Evolutionary conservation across 2,797 vertebrate genomes (phyloP), one percentile per base, ranked within the genome.

Genomic region (Tiaroga cobitis): DNA sequence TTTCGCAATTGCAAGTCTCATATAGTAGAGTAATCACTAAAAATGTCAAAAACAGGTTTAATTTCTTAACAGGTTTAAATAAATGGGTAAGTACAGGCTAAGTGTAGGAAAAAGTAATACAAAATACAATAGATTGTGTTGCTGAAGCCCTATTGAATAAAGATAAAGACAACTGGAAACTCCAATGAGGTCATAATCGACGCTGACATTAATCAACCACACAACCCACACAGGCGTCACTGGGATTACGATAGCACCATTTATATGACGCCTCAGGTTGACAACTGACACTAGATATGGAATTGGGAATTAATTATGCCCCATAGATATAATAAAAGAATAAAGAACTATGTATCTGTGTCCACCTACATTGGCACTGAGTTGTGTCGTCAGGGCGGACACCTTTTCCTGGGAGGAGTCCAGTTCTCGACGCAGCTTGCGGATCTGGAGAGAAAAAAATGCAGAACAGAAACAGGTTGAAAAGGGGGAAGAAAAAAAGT

Each of bases 341-440:
- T 79, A 26, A 56, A 32, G 61, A 81, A 32, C 49, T 84, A 69
- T 82, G 80, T 74, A 54, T 79, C 51, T 41, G 46, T 67, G 1
- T 86, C 54, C 76, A 95, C 97, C 97, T 92, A 98, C 98, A 8
- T 99, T 99, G 77, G 98, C 98, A 67, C 97, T 97, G 89, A 99
- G 92, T 92, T 99, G 98, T 43, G 98, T 99, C 41, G 98, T 99
- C 90, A 99, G 93, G 81, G 98, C 97, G 0, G 98, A 99, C 86
- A 99, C 98, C 73, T 99, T 99, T 63, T 99, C 98, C 92, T 99
- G 98, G 61, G 98, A 99, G 75, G 97, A 96, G 76, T 99, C 98
- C 92, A 99, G 90, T 89, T 99, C 98, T 84, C 98, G 94, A 2
- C 98, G 95, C 59, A 99, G 94, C 88, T 99, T 99, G 37, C 98